Base-by-base conservation (phyloP, 2,888 invertebrate species). In the Drosophila infuscata region DNA sequence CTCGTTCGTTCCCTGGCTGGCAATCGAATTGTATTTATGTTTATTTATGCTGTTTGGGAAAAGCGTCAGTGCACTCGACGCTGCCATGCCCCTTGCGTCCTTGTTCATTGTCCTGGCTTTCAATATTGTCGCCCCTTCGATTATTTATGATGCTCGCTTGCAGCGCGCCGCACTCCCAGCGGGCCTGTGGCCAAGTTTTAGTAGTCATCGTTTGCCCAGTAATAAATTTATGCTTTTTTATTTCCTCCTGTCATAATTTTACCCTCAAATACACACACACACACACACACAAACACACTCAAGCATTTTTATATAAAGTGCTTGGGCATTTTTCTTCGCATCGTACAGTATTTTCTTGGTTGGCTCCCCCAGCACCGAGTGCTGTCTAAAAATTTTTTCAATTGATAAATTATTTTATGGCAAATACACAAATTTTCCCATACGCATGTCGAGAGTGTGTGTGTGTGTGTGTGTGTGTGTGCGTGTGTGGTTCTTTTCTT, bases 171-270 rank as follows among this genome's bases (percentile, higher is more conserved):
- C 76, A 69, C 68, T 73, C 81, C 74, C 74, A 62, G 33, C 65
- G 88, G 89, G 88, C 79, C 70, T 82, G 83, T 89, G 90, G 88
- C 88, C 90, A 90, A 88, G 78, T 90, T 89, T 83, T 85, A 82
- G 88, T 88, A 83, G 86, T 89, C 89, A 88, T 88, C 86, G 88
- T 85, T 88, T 78, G 76, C 82, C 80, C 77, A 80, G 89, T 83
- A 89, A 90, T 89, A 89, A 90, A 89, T 89, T 89, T 88, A 89
- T 90, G 86, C 80, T 89, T 84, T 89, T 89, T 88, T 90, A 89
- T 89, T 89, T 89, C 91, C 91, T 87, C 74, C 90, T 88, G 90
- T 88, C 89, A 91, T 91, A 90, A 91, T 91, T 90, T 88, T 91
- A 84, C 70, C 84, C 89, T 81, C 89, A 84, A 87, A 79, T 72